Conservation (phyloP, 92 coral and sea anemone genomes). For the Zoanthus gigantus region DNA sequence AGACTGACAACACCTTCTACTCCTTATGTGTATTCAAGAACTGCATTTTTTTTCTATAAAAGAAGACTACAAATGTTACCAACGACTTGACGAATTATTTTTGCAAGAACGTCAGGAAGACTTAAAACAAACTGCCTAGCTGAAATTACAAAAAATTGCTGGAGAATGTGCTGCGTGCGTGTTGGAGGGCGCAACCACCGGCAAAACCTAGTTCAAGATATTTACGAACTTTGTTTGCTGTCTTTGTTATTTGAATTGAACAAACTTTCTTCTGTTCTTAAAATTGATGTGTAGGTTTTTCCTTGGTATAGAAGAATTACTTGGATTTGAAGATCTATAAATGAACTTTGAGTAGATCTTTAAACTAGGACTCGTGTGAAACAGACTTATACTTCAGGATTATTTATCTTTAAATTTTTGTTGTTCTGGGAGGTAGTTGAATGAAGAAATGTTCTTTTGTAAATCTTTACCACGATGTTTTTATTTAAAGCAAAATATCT, state of each 20-base stretch:
- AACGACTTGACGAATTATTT: constrained; percentile 24
- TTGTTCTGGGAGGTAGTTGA: constrained; percentile 17
- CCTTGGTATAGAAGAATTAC: background rate
- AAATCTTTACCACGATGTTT: background rate
- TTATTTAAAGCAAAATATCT: constrained; percentile 12
- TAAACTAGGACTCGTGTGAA: constrained; percentile 5
- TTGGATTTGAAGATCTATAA: background rate
- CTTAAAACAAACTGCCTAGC: background rate
- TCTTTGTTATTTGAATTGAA: background rate
- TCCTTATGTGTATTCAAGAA: constrained; percentile 1
- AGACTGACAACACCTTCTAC: constrained; percentile 27
- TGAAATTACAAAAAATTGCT: background rate
- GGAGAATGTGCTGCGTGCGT: constrained; percentile 26
- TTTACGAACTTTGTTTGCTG: constrained; percentile 43
- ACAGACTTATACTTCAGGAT: background rate
- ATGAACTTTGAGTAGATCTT: constrained; percentile 27
- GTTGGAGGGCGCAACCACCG: constrained; percentile 49
- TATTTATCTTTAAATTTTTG: background rate
- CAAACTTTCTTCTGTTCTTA: background rate
- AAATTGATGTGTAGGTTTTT: background rate
- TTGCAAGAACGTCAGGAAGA: constrained; percentile 9
- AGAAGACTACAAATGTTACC: background rate
- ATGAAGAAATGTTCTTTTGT: constrained; percentile 11
- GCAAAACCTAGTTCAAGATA: constrained; percentile 23
- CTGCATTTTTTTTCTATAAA: background rate